phyloP scores from a whole-genome alignment of 2,113 vertebrate genomes.

The Nibea albiflora region DNA sequence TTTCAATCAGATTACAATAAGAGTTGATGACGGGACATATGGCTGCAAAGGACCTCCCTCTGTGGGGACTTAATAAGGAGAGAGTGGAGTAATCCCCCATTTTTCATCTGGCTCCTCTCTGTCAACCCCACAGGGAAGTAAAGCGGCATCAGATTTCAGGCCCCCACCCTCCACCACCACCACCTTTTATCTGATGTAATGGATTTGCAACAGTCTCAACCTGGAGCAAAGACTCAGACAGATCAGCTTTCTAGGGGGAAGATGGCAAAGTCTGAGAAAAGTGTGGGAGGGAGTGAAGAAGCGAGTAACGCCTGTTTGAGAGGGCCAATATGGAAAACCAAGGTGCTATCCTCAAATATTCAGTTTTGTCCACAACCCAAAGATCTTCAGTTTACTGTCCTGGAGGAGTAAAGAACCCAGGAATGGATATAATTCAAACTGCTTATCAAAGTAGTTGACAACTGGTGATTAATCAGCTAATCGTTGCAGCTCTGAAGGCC shows the following conservation, averaged over 20 bases:
- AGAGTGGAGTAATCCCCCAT: slow-evolving; percentile 70
- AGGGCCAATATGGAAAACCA: background rate
- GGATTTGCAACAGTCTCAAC: slow-evolving; percentile 82
- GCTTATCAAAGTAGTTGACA: too few relatives aligned
- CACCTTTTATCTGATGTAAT: slow-evolving; percentile 81
- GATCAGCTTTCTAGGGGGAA: slow-evolving; percentile 61
- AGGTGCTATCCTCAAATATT: too few relatives aligned
- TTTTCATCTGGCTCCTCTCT: slow-evolving; percentile 68
- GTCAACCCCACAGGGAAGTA: slow-evolving; percentile 65
- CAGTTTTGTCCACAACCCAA: too few relatives aligned
- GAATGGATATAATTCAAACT: too few relatives aligned
- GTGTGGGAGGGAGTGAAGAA: slow-evolving; percentile 18
- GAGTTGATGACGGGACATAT: slow-evolving; percentile 66
- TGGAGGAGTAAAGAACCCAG: too few relatives aligned
- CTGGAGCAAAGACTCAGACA: slow-evolving; percentile 64
- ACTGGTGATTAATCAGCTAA: too few relatives aligned
- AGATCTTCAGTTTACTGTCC: too few relatives aligned
- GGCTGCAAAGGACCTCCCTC: slow-evolving; percentile 56
- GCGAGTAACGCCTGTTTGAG: background rate
- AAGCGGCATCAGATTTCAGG: slow-evolving; percentile 65
- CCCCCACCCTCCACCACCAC: background rate
- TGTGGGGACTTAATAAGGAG: slow-evolving; percentile 70
- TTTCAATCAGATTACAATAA: slow-evolving; percentile 71
- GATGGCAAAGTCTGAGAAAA: slow-evolving; percentile 41
- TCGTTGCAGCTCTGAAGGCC: too few relatives aligned